Percentiles rank a stretch among this genome's conserved stretches.
These are phyloP conservation scores for Scolopax bukidnonensis DNA, from an alignment of 2,797 vertebrate species.

Conservation along the genomic window DNA sequence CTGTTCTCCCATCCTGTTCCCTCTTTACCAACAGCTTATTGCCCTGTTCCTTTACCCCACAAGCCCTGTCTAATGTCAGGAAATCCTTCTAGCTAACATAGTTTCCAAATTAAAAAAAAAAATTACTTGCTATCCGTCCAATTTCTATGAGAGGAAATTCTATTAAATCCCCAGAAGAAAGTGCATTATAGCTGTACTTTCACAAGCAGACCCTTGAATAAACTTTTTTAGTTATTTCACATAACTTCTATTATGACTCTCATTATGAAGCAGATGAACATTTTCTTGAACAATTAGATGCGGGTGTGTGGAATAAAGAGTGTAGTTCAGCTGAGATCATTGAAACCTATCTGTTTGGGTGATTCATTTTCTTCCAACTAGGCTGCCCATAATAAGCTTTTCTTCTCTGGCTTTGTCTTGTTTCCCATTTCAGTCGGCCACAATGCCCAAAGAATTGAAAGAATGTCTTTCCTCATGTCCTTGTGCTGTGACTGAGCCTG, in stretches of 20 bases:
- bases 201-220: slow-evolving; percentile 79
- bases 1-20: not conserved
- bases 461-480: slow-evolving; percentile 79
- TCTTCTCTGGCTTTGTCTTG: slow-evolving; percentile 80
- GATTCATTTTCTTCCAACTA: slow-evolving; percentile 83
- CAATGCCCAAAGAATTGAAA: slow-evolving; percentile 77
- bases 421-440: slow-evolving; percentile 79
- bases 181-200: slow-evolving; percentile 74
- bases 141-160: slow-evolving; percentile 78
- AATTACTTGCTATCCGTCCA: slow-evolving; percentile 73
- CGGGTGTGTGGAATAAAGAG: slow-evolving; percentile 78
- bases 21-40: not conserved
- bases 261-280: slow-evolving; percentile 84
- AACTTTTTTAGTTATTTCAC: slow-evolving; percentile 84
- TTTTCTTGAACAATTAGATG: slow-evolving; percentile 83
- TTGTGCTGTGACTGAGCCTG: slow-evolving; percentile 75
- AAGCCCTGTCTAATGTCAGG: slow-evolving; percentile 36
- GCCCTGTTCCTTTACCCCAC: not conserved
- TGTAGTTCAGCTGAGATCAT: slow-evolving; percentile 78
- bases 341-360: slow-evolving; percentile 82
- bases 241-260: slow-evolving; percentile 80
- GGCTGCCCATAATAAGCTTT: slow-evolving; percentile 81
- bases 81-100: slow-evolving; percentile 56
- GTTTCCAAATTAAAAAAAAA: slow-evolving; percentile 51
- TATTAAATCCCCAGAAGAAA: slow-evolving; percentile 80